phyloP scores from a whole-genome alignment of 2,113 vertebrate genomes.

The Hippocampus barbouri region DNA sequence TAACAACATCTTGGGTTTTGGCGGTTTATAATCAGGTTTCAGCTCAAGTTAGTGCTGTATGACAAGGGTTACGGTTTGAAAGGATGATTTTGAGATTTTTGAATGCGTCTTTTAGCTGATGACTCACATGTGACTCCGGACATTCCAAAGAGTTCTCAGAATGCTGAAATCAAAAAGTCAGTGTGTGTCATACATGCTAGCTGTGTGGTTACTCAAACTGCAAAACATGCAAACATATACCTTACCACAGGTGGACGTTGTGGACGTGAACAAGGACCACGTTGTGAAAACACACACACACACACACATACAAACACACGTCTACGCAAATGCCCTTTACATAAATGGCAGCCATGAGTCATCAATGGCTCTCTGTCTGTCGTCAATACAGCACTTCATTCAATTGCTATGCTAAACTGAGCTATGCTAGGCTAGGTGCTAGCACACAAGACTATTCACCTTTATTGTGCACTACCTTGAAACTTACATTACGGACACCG shows the following conservation, averaged over 20 bases:
- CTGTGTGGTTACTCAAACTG: background rate
- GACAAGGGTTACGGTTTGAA: background rate
- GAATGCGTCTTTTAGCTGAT: background rate
- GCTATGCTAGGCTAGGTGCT: background rate
- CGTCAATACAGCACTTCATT: background rate
- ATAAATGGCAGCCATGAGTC: background rate
- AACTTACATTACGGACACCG: no score
- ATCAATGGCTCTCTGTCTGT: background rate
- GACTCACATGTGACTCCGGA: background rate
- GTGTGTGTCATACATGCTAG: background rate
- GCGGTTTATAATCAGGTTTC: background rate
- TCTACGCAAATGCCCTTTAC: background rate
- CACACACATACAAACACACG: no score
- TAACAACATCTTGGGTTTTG: background rate
- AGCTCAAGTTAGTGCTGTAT: no score
- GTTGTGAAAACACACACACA: conserved; percentile 12
- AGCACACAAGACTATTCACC: background rate
- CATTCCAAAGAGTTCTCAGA: background rate
- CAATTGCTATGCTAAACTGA: background rate
- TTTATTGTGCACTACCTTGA: no score
- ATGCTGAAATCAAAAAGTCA: background rate
- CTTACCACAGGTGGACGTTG: conserved; percentile 15
- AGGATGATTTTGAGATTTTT: background rate
- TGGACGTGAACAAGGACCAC: conserved; percentile 10
- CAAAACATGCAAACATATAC: background rate